These are phyloP conservation scores for Drosophila pruinosa DNA, from an alignment of 1,140 invertebrate genomes.

Conservation along the genomic window DNA sequence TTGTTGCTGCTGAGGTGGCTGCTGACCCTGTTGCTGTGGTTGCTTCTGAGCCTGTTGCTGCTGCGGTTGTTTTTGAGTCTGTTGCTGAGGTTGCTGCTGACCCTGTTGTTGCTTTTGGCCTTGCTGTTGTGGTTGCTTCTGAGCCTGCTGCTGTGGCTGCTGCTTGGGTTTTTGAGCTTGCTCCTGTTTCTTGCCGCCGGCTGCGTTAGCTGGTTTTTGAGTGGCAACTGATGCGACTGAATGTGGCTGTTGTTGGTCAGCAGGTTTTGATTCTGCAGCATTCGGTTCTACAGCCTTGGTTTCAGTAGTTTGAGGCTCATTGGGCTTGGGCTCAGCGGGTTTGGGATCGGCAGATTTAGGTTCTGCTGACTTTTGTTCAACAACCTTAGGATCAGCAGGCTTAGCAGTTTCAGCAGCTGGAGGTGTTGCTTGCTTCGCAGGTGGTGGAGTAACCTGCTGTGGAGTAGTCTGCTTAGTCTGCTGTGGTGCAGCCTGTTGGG, in stretches of 20 bases:
- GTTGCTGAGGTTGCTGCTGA: conserved; percentile 32
- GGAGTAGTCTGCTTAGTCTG: neutral
- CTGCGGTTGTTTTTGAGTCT: neutral
- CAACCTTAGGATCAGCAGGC: neutral
- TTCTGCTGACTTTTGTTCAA: too few relatives aligned
- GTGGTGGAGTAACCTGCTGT: neutral
- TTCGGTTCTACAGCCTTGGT: too few relatives aligned
- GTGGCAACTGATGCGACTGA: neutral
- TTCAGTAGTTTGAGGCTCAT: neutral
- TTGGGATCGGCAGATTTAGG: too few relatives aligned
- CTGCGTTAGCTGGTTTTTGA: conserved; percentile 4
- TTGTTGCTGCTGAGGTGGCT: neutral
- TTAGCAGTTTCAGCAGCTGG: neutral
- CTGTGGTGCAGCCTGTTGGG: neutral
- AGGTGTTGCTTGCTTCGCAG: neutral
- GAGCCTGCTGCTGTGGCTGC: too few relatives aligned
- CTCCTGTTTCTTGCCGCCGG: conserved; percentile 46
- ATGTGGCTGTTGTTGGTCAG: neutral
- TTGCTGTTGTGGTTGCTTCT: conserved; percentile 4
- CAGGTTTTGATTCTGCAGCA: neutral
- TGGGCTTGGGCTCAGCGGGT: neutral
- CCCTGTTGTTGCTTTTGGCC: neutral
- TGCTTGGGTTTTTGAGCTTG: conserved; percentile 43
- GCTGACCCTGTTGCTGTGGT: neutral
- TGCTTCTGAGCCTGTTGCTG: conserved; percentile 24